A percentile compares a stretch with the other conserved stretches of the same genome.
These are phyloP conservation scores for Clitarchus hookeri DNA, from an alignment of 2,888 invertebrate species.

Conservation along the genomic window DNA sequence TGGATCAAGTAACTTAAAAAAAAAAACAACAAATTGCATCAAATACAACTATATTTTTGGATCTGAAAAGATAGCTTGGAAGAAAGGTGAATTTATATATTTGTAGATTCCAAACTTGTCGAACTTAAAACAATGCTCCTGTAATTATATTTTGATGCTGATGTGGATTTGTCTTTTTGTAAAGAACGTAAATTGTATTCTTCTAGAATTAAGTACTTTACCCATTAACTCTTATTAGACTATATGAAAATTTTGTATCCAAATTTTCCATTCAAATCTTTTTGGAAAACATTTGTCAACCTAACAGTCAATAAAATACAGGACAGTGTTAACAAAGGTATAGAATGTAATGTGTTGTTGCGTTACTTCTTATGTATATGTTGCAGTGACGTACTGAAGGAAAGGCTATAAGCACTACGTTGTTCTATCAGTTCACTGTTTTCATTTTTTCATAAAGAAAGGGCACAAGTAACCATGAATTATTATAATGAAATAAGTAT, in stretches of 20 bases:
- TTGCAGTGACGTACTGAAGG: background rate
- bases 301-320: background rate
- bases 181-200: background rate
- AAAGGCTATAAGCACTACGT: background rate
- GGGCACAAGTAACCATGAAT: too few species aligned
- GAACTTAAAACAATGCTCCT: background rate
- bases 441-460: too few species aligned
- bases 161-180: background rate
- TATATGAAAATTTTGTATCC: background rate
- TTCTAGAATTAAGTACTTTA: background rate
- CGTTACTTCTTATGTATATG: background rate
- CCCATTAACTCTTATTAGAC: background rate
- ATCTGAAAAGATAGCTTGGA: background rate
- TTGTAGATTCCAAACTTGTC: background rate
- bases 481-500: too few species aligned
- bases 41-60: background rate
- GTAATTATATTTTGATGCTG: conserved; percentile 11
- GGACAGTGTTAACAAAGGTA: background rate
- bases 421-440: too few species aligned
- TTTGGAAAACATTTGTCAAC: background rate
- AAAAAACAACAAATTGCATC: background rate
- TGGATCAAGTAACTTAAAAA: background rate
- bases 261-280: background rate
- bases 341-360: background rate
- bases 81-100: background rate